phyloP scores from a whole-genome alignment of 2,113 vertebrate species.

The Lutjanus erythropterus region DNA sequence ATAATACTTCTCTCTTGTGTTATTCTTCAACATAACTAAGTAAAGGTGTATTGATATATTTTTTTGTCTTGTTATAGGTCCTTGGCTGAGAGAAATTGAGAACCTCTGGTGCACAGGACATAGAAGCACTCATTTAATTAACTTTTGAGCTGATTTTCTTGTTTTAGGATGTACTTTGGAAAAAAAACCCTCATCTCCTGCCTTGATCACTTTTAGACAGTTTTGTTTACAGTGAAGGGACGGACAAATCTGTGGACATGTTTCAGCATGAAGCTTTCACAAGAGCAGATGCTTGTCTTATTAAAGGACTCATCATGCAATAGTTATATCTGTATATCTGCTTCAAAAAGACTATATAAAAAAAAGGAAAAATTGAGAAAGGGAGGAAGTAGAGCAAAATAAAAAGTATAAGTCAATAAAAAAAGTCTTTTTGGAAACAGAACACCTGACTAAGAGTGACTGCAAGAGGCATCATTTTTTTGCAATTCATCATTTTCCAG shows the following conservation, averaged over 20 bases:
- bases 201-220: background rate
- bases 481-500: slow-evolving; percentile 45
- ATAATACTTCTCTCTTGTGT: too few relatives aligned
- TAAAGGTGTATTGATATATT: too few relatives aligned
- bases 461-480: too few relatives aligned
- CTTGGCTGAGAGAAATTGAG: too few relatives aligned
- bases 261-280: background rate
- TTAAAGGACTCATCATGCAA: background rate
- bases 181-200: too few relatives aligned
- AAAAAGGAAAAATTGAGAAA: background rate
- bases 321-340: background rate
- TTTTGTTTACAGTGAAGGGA: background rate
- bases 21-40: too few relatives aligned
- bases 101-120: background rate
- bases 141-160: background rate
- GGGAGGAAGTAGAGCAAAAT: background rate
- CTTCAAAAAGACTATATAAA: background rate
- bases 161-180: background rate
- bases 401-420: too few relatives aligned
- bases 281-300: background rate
- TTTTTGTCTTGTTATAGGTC: too few relatives aligned
- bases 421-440: too few relatives aligned
- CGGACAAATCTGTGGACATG: background rate
- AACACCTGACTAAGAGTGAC: too few relatives aligned
- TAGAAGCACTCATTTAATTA: background rate